Conservation (phyloP, 2,888 invertebrate genomes). For the Chloroclystis v-ata region DNA sequence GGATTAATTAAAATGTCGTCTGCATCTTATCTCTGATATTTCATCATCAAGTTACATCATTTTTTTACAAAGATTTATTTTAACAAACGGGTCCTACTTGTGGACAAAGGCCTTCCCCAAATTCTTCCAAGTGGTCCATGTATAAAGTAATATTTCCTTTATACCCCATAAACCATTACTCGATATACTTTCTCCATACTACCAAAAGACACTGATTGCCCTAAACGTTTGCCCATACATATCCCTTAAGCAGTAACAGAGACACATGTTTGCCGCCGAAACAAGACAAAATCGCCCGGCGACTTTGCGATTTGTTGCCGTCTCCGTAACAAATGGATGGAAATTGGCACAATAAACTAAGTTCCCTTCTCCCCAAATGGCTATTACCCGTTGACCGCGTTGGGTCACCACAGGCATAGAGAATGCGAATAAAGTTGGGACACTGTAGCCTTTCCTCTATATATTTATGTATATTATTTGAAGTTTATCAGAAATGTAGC, state of each 20-base stretch:
- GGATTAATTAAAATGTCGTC: too few species aligned
- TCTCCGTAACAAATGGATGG: slow-evolving; percentile 37
- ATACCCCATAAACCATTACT: not conserved
- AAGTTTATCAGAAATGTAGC: too few species aligned
- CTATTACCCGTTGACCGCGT: slow-evolving; percentile 65
- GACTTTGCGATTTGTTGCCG: slow-evolving; percentile 45
- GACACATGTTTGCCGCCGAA: slow-evolving; percentile 25
- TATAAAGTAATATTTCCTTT: too few species aligned
- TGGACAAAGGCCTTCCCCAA: too few species aligned
- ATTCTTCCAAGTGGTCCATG: too few species aligned
- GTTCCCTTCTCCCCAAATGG: slow-evolving; percentile 64
- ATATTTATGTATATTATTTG: too few species aligned
- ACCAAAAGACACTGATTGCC: not conserved
- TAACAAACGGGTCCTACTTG: too few species aligned
- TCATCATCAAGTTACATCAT: too few species aligned
- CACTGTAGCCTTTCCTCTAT: not conserved
- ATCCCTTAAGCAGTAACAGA: slow-evolving; percentile 10
- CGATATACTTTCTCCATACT: not conserved
- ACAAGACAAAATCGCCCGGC: slow-evolving; percentile 44
- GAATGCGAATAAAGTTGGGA: slow-evolving; percentile 26
- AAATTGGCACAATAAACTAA: slow-evolving; percentile 61
- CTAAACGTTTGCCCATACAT: slow-evolving; percentile 3
- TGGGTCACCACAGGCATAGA: slow-evolving; percentile 28
- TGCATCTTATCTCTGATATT: too few species aligned
- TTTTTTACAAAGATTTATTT: too few species aligned